phyloP scores from a whole-genome alignment of 1,140 invertebrate species.

The Manduca sexta region DNA sequence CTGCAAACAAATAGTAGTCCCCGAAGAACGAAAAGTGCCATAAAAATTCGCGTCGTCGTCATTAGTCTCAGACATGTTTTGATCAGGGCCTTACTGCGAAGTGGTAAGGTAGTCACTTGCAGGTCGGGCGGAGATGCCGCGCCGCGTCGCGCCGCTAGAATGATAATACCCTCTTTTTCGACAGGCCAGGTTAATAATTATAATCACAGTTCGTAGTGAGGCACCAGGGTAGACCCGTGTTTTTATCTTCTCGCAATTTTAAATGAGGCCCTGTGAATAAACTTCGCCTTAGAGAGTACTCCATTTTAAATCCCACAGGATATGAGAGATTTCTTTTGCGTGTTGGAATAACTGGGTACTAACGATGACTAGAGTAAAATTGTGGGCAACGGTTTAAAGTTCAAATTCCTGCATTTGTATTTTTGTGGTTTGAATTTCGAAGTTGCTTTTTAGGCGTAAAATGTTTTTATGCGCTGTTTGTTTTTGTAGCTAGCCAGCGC shows the following conservation, averaged over 20 bases:
- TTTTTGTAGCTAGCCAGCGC: no score
- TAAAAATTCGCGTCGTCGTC: conserved; percentile 60
- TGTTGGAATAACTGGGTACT: not conserved
- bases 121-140: conserved; percentile 3
- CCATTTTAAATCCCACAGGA: conserved; percentile 36
- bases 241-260: conserved; percentile 50
- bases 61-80: conserved; percentile 65
- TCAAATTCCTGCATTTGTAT: no score
- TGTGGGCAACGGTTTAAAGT: no score
- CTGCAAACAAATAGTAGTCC: conserved; percentile 47
- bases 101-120: conserved; percentile 20
- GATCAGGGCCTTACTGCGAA: conserved; percentile 40
- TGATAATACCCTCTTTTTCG: conserved; percentile 15
- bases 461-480: no score
- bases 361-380: not conserved
- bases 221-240: conserved; percentile 14
- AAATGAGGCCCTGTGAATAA: conserved; percentile 45
- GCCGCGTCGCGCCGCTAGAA: no score
- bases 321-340: not conserved
- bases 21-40: conserved; percentile 44
- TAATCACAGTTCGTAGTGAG: conserved; percentile 23
- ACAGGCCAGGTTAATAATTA: conserved; percentile 19
- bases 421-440: no score
- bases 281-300: conserved; percentile 26
- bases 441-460: no score